Evolutionary conservation across 1,140 invertebrate genomes (phyloP), one percentile per base, ranked within the genome.

Genomic region (Lepidurus couesii): DNA sequence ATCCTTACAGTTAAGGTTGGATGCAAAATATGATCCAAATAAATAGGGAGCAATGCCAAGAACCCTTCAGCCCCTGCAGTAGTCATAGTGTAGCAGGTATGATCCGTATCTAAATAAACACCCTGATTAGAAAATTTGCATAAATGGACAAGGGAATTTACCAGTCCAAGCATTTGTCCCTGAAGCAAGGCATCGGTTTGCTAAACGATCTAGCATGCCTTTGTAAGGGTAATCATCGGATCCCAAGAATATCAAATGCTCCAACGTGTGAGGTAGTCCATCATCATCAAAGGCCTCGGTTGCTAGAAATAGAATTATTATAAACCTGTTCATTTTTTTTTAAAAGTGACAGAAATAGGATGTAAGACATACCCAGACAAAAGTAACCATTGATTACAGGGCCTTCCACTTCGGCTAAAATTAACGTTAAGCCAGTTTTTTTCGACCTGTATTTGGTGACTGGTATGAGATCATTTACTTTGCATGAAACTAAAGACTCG

Each of bases 281-380:
- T 97, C 94, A 86, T 97, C 93, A 86, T 95, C 93, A 83, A 91
- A 88, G 0, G 94, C 92, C 88, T 97, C 94, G 13, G 95, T 97
- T 24, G 91, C 95, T 96, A 82, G 80, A 87, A 83, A 79, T 80
- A 78, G 74, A 80, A 78, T 74, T 79, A 77, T 76, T 76, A 43
- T 65, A 53, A 75, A 79, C 7, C 5, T 24, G 47, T 21, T 44
- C 26, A 73, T 5, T 42, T 42, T 74, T n/a, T 34, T 45, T 75
- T 13, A 77, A 26, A 77, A 26, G 5, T 34, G 24, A 81, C 42
- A 75, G 24, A 43, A 76, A 42, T 45, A 73, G 3, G 34, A 34
- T 76, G 44, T 10, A 74, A 75, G 77, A 83, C 86, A 87, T 88
- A 96, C 95, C 93, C 34, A 96, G 84, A 83, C 90, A 92, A 84